These are phyloP conservation scores for Anisognathus igniventris DNA, from an alignment of 2,797 vertebrate species.

Conservation along the genomic window DNA sequence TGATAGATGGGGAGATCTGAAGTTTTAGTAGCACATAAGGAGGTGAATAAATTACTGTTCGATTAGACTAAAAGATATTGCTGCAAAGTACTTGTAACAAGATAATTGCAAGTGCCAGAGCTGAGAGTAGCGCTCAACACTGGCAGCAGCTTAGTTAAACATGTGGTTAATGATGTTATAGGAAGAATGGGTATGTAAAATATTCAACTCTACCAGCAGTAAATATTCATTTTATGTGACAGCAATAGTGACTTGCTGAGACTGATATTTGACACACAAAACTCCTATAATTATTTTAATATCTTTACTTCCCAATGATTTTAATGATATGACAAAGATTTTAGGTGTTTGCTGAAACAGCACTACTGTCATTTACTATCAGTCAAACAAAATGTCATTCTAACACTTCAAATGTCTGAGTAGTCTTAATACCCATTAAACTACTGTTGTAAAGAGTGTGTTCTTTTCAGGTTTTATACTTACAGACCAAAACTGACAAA, in stretches of 20 bases:
- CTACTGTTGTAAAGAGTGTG: not conserved
- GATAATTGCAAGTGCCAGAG: conserved; percentile 59
- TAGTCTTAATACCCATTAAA: conserved; percentile 33
- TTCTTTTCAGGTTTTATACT: not conserved
- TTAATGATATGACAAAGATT: conserved; percentile 61
- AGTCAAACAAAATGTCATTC: conserved; percentile 63
- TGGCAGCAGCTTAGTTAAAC: conserved; percentile 71
- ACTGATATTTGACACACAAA: conserved; percentile 64
- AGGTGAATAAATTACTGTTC: conserved; percentile 47
- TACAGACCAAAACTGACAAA: not conserved
- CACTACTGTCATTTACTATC: conserved; percentile 37
- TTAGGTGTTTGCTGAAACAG: conserved; percentile 70
- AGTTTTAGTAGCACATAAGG: conserved; percentile 22
- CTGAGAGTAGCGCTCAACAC: conserved; percentile 49
- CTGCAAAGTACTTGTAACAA: conserved; percentile 51
- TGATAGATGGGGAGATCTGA: conserved; percentile 16
- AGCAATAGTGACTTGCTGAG: conserved; percentile 68
- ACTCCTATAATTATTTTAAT: conserved; percentile 69
- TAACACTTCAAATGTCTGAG: conserved; percentile 3
- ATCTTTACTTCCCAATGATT: conserved; percentile 65
- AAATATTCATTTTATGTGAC: conserved; percentile 73
- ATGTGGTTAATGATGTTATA: conserved; percentile 65
- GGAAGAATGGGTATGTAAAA: conserved; percentile 59
- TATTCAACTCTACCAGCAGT: conserved; percentile 41
- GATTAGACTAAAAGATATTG: conserved; percentile 66